Evolutionary conservation across 2,888 invertebrate species (phyloP), one percentile per base, ranked within the genome.

Genomic region (Tenthredo amoena): DNA sequence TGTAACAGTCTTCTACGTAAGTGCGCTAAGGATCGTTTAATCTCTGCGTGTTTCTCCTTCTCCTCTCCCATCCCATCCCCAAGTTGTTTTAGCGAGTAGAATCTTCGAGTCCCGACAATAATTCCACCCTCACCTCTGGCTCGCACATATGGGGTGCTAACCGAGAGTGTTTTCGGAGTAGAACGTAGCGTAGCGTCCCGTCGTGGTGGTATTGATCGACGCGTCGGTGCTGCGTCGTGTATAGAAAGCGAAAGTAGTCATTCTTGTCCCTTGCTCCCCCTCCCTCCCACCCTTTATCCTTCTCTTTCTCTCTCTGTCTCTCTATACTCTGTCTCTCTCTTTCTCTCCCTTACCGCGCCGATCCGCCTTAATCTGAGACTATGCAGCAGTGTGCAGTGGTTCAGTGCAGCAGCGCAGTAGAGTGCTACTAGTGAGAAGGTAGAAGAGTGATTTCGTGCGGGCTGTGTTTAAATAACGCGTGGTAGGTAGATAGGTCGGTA

Each of bases 191-290:
- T 86, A 86, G 86, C 86, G 85, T 86, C 86, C 50, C 86, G 87
- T 87, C 85, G 87, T 86, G 84, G 87, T 37, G 58, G 68, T 91
- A 93, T 93, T 93, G 93, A 93, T 93, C 93, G 91, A 86, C 88
- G 87, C 89, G 88, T 87, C 90, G 89, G 86, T 88, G 68, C 90
- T 90, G 91, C 90, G 91, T 90, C 89, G 90, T 89, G 90, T 90
- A 91, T 89, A 88, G 91, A 93, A 92, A 93, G 92, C 92, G 92
- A 93, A 93, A 93, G 92, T 93, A 89, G 88, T 77, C 47, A 47
- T 89, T 88, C 89, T 89, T 90, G 72, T 85, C 85, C 83, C 76
- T 81, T 83, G 83, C 72, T 47, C 83, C 84, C 87, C 82, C 37
- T 72, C 83, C 84, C 62, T 55, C 31, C 76, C 72, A 72, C 77